Evolutionary conservation across 2,797 vertebrate genomes (phyloP).

Genomic region (Platalea minor): DNA sequence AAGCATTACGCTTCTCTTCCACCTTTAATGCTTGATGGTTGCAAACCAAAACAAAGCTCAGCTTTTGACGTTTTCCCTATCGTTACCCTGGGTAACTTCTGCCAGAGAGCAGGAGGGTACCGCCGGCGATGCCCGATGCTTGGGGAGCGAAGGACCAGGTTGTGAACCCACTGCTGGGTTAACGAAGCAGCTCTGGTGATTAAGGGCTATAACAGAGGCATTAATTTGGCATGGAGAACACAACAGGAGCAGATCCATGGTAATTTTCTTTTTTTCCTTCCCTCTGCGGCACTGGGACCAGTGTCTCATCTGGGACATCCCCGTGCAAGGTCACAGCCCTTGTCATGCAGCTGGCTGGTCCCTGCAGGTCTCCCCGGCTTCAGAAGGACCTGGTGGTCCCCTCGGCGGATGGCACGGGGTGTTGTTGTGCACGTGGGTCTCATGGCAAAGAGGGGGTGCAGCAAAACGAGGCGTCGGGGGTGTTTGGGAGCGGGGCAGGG

Average conservation of each 20-base stretch:
- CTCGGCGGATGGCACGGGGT: rapidly evolving
- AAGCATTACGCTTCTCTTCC: rapidly evolving
- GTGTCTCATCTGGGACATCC: neutral
- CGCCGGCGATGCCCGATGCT: rapidly evolving
- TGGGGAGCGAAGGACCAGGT: neutral
- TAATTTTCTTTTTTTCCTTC: neutral
- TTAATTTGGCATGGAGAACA: neutral
- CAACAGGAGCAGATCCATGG: rapidly evolving
- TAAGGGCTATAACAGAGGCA: neutral
- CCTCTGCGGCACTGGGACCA: rapidly evolving
- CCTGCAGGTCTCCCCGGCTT: neutral
- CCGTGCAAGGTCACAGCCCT: neutral
- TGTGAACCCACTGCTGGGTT: neutral
- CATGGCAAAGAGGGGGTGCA: too few species aligned
- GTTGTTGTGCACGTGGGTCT: rapidly evolving
- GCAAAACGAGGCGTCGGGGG: rapidly evolving
- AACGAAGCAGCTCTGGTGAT: neutral
- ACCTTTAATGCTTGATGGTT: neutral
- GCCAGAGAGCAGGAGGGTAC: neutral
- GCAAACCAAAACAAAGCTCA: neutral
- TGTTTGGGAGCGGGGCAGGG: neutral
- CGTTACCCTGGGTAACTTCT: neutral
- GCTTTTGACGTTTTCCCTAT: rapidly evolving
- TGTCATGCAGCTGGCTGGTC: neutral
- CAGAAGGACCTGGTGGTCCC: neutral